phyloP scores from a whole-genome alignment of 1,140 invertebrate genomes.

The Zaprionus nigranus region DNA sequence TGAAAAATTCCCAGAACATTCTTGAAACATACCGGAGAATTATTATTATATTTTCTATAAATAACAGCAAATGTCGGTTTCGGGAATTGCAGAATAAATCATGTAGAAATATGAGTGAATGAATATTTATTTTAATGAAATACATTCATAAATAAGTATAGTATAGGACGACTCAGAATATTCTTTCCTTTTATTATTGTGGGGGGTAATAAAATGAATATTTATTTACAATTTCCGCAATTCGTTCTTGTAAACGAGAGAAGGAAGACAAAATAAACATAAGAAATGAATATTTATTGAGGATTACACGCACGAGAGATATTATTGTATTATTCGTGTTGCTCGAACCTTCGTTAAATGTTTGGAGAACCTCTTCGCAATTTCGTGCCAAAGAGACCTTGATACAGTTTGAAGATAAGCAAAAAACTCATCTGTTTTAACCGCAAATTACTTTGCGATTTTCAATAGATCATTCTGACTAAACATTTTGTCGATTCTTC shows the following conservation, averaged over 20 bases:
- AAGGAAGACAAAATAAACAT: not conserved
- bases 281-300: constrained; percentile 3
- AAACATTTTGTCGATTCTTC: constrained; percentile 29
- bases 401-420: not conserved
- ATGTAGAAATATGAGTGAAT: not conserved
- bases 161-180: not conserved
- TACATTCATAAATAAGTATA: not conserved
- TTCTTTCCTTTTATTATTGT: not conserved
- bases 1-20: not conserved
- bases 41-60: not conserved
- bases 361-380: not conserved
- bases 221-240: constrained; percentile 3
- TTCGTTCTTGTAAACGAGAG: not conserved
- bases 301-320: not conserved
- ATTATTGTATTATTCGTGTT: not conserved
- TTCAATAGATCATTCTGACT: constrained; percentile 19
- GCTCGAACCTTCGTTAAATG: not conserved
- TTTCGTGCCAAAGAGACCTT: constrained; percentile 5
- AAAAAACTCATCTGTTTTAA: constrained; percentile 5
- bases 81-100: not conserved
- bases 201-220: not conserved
- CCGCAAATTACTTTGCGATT: constrained; percentile 12
- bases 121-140: not conserved
- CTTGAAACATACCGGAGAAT: not conserved
- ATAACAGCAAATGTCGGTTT: not conserved